A percentile compares a stretch with the other conserved stretches of the same genome.
phyloP scores from a whole-genome alignment of 1,140 invertebrate genomes.

The Ostrea denselamellosa region DNA sequence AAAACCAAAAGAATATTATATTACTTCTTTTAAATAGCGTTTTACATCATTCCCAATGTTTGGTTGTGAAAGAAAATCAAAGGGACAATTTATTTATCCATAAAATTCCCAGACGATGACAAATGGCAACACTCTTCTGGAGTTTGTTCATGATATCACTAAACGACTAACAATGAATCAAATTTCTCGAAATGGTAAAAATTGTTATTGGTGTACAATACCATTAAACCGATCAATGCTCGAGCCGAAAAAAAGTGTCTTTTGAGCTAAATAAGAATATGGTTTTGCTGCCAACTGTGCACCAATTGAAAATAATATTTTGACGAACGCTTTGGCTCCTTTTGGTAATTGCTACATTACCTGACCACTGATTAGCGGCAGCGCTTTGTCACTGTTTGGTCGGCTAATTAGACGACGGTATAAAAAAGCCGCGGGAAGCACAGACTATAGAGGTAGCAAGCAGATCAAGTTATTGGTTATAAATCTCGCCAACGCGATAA shows the following conservation, averaged over 20 bases:
- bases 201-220: neutral
- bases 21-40: neutral
- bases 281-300: neutral
- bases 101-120: neutral
- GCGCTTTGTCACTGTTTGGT: neutral
- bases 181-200: slow-evolving; percentile 5
- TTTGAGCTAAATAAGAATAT: neutral
- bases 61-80: neutral
- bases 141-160: neutral
- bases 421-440: neutral
- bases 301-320: neutral
- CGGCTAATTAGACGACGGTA: neutral
- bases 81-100: neutral
- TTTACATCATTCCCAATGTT: neutral
- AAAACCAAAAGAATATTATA: neutral
- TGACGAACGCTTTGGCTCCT: neutral
- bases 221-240: neutral
- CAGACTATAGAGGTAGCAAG: neutral
- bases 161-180: neutral
- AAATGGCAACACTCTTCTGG: neutral
- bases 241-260: neutral
- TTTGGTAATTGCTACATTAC: neutral
- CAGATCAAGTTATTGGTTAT: slow-evolving; percentile 36
- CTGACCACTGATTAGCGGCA: neutral
- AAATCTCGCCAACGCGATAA: slow-evolving; percentile 37